phyloP scores from a whole-genome alignment of 2,888 invertebrate species.

The Ectemnius cavifrons region DNA sequence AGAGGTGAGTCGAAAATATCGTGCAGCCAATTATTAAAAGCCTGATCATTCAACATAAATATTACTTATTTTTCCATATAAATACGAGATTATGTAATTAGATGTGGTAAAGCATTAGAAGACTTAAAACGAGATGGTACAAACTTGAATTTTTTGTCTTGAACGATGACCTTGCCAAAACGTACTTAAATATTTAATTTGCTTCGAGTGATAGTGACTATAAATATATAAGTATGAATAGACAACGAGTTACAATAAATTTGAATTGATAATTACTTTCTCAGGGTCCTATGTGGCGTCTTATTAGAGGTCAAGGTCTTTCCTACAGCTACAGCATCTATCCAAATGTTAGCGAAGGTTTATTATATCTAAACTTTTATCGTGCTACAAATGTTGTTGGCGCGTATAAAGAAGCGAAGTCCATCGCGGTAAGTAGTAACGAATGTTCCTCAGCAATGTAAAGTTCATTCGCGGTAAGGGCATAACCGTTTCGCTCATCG shows the following conservation, averaged over 20 bases:
- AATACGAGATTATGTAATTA: too few relatives aligned
- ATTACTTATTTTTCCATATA: neutral
- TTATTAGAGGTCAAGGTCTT: slow-evolving; percentile 91
- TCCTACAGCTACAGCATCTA: slow-evolving; percentile 88
- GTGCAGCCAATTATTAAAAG: too few relatives aligned
- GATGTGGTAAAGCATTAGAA: neutral
- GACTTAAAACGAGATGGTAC: neutral
- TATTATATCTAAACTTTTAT: slow-evolving; percentile 86
- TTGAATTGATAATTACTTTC: slow-evolving; percentile 40
- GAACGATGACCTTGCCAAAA: too few relatives aligned
- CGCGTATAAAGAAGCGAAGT: slow-evolving; percentile 88
- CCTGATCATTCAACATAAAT: neutral
- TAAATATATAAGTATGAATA: too few relatives aligned
- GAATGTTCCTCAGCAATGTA: too few relatives aligned
- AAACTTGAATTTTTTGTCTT: neutral
- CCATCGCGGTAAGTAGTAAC: slow-evolving; percentile 82
- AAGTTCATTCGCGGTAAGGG: too few relatives aligned
- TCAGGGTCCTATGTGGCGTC: slow-evolving; percentile 92
- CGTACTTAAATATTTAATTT: neutral
- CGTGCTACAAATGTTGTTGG: slow-evolving; percentile 88
- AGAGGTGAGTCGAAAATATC: slow-evolving; percentile 80
- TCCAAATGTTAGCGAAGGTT: slow-evolving; percentile 83
- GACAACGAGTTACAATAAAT: too few relatives aligned
- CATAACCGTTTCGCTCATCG: too few relatives aligned
- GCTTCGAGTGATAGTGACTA: too few relatives aligned